phyloP scores from a whole-genome alignment of 2,797 vertebrate genomes.

The Hemitrygon akajei region DNA sequence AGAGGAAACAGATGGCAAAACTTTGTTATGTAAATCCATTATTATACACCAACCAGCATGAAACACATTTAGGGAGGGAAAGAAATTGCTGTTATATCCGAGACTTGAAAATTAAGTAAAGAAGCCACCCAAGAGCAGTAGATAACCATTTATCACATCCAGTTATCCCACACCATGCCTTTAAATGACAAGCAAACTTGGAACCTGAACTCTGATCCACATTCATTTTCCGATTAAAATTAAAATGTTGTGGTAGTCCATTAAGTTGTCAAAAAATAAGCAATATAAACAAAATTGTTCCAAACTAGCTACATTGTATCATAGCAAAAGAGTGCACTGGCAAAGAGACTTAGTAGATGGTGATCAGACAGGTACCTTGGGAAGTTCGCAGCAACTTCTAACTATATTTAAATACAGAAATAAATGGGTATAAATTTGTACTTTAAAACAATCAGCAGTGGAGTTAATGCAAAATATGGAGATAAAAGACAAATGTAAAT shows the following conservation, averaged over 20 bases:
- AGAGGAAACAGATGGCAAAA: background rate
- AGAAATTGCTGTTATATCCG: background rate
- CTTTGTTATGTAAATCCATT: background rate
- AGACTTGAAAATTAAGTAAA: background rate
- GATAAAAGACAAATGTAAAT: background rate
- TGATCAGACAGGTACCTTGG: background rate
- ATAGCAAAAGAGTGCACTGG: background rate
- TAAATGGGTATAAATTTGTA: background rate
- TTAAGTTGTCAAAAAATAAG: background rate
- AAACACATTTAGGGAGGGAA: background rate
- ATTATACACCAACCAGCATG: background rate
- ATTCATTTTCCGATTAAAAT: no score
- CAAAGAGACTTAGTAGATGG: background rate
- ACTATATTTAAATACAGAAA: background rate
- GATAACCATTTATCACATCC: background rate
- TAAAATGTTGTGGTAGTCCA: background rate
- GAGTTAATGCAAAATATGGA: background rate
- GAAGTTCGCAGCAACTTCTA: slow-evolving; percentile 26
- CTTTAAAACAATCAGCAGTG: background rate
- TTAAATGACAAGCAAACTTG: background rate
- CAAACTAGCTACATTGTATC: background rate
- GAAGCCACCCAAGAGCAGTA: background rate
- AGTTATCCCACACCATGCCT: background rate
- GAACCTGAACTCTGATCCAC: background rate
- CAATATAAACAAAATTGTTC: background rate